A percentile compares a stretch with the other conserved stretches of the same genome.
phyloP scores from a whole-genome alignment of 2,888 invertebrate species.

The Erebia ligea region DNA sequence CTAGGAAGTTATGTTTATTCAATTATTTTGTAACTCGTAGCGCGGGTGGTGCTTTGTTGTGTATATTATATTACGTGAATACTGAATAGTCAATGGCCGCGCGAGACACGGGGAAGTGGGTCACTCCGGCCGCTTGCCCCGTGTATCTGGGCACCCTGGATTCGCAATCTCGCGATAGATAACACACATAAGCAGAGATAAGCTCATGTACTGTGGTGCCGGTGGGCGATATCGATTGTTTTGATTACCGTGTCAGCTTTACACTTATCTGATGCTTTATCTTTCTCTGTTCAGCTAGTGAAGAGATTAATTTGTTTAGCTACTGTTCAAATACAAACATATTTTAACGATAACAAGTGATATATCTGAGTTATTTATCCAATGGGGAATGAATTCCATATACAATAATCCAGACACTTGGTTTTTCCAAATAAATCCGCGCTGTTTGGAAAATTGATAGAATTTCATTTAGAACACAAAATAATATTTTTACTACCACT shows the following conservation, averaged over 20 bases:
- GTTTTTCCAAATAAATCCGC: too few relatives aligned
- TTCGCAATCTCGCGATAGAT: conserved; percentile 33
- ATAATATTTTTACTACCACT: too few relatives aligned
- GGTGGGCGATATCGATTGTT: conserved; percentile 18
- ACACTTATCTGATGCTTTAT: background rate
- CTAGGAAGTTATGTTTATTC: conserved; percentile 1
- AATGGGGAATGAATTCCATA: too few relatives aligned
- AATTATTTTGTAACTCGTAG: background rate
- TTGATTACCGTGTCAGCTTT: conserved; percentile 11
- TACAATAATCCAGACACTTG: too few relatives aligned
- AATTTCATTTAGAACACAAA: too few relatives aligned
- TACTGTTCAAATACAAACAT: too few relatives aligned
- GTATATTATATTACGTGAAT: background rate
- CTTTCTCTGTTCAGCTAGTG: background rate
- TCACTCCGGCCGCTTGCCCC: conserved; percentile 6
- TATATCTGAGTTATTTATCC: too few relatives aligned
- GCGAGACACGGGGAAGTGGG: conserved; percentile 32
- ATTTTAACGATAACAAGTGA: too few relatives aligned
- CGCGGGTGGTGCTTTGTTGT: background rate
- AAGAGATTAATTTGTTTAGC: too few relatives aligned
- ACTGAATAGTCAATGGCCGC: conserved; percentile 1
- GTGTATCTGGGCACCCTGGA: conserved; percentile 19
- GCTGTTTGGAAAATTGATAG: too few relatives aligned
- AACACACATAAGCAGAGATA: background rate
- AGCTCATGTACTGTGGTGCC: conserved; percentile 3